phyloP scores from a whole-genome alignment of 2,113 vertebrate genomes.

The Chiloscyllium plagiosum region DNA sequence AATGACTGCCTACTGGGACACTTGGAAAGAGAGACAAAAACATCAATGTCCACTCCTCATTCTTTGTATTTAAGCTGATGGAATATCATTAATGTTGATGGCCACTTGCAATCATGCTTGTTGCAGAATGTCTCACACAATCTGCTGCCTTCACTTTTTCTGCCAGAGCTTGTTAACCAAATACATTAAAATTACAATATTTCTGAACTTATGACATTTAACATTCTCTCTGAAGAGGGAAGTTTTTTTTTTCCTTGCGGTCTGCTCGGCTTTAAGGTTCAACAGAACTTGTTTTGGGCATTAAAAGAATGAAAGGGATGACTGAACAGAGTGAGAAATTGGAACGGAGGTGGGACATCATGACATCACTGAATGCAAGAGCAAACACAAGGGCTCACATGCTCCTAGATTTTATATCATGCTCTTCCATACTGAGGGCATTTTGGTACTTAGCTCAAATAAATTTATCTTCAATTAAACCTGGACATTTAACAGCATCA shows the following conservation, averaged over 20 bases:
- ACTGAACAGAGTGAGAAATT: not conserved
- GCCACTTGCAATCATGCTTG: not conserved
- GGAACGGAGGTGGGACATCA: not conserved
- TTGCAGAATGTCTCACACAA: not conserved
- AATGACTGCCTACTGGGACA: conserved; percentile 23
- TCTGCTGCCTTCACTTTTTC: not conserved
- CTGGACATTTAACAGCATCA: not conserved
- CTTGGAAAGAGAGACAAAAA: not conserved
- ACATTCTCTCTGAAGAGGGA: not conserved
- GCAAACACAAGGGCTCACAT: not conserved
- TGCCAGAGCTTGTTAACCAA: not conserved
- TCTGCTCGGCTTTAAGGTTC: not conserved
- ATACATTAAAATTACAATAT: not conserved
- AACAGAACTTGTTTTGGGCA: not conserved
- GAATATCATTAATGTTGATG: not conserved
- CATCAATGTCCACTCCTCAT: not conserved
- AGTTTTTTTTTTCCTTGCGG: not conserved
- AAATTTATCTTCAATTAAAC: not conserved
- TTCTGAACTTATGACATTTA: not conserved
- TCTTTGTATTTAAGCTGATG: not conserved
- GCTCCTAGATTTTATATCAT: not conserved
- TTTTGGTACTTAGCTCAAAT: not conserved
- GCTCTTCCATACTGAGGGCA: not conserved
- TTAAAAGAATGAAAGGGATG: not conserved
- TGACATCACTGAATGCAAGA: not conserved